These are phyloP conservation scores for Heteromurus nitidus DNA, from an alignment of 2,888 invertebrate genomes.

Conservation along the genomic window DNA sequence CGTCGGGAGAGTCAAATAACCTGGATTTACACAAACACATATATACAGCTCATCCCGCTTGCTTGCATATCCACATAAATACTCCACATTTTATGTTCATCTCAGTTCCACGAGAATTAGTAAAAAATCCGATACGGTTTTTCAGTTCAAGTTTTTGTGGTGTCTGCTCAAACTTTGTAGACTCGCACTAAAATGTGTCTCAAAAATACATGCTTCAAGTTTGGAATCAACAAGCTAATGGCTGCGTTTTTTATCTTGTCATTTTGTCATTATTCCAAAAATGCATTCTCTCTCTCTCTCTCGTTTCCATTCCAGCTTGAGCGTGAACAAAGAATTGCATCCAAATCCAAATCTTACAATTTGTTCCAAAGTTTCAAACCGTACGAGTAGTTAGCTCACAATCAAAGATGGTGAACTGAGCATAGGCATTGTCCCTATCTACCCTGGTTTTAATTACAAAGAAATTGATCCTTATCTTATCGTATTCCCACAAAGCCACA, in stretches of 20 bases:
- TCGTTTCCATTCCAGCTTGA: neutral
- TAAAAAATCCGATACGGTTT: neutral
- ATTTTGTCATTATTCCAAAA: neutral
- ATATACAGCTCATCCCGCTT: neutral
- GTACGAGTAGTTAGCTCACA: too few relatives aligned
- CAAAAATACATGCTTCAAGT: too few relatives aligned
- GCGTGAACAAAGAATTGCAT: too few relatives aligned
- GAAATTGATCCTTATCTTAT: too few relatives aligned
- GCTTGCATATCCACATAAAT: neutral
- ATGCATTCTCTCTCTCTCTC: neutral
- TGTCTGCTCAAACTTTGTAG: constrained; percentile 36
- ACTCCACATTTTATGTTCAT: neutral
- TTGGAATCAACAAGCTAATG: neutral
- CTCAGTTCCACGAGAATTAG: neutral
- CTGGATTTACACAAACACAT: too few relatives aligned
- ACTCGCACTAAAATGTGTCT: neutral
- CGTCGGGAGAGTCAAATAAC: too few relatives aligned
- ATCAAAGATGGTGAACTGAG: too few relatives aligned
- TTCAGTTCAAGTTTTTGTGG: constrained; percentile 62
- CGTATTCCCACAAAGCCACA: too few relatives aligned
- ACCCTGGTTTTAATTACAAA: too few relatives aligned
- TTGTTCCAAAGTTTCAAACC: too few relatives aligned
- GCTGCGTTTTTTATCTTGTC: neutral
- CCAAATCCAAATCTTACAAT: too few relatives aligned
- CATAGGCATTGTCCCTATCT: too few relatives aligned